Evolutionary conservation across 2,113 vertebrate genomes (phyloP).

Genomic region (Silurus asotus): DNA sequence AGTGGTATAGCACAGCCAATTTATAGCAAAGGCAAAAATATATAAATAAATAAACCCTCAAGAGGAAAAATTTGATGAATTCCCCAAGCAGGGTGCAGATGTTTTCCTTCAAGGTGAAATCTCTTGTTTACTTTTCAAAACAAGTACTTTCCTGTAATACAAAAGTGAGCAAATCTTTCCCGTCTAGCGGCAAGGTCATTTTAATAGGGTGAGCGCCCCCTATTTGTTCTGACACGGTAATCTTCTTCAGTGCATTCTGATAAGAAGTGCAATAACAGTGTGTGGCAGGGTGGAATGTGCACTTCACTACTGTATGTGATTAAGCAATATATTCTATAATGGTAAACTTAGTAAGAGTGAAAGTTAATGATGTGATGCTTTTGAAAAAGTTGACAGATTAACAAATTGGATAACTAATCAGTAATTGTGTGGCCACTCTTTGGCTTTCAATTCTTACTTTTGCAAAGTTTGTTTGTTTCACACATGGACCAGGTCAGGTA

Average conservation of each 20-base stretch:
- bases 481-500: too few relatives aligned
- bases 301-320: not conserved
- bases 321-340: not conserved
- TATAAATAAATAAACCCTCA: not conserved
- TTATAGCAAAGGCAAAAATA: not conserved
- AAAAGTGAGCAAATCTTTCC: not conserved
- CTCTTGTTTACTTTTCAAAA: not conserved
- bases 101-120: not conserved
- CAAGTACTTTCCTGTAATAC: not conserved
- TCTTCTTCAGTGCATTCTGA: slow-evolving; percentile 11
- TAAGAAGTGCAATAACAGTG: not conserved
- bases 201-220: not conserved
- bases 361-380: not conserved
- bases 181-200: not conserved
- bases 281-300: not conserved
- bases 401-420: too few relatives aligned
- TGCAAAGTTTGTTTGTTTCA: too few relatives aligned
- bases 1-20: not conserved
- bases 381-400: not conserved
- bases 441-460: too few relatives aligned
- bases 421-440: not conserved
- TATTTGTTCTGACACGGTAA: slow-evolving; percentile 30
- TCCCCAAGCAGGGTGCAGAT: not conserved
- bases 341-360: too few relatives aligned
- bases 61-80: not conserved